phyloP scores from a whole-genome alignment of 92 coral and sea anemone genomes.

The Actinostola sp. region DNA sequence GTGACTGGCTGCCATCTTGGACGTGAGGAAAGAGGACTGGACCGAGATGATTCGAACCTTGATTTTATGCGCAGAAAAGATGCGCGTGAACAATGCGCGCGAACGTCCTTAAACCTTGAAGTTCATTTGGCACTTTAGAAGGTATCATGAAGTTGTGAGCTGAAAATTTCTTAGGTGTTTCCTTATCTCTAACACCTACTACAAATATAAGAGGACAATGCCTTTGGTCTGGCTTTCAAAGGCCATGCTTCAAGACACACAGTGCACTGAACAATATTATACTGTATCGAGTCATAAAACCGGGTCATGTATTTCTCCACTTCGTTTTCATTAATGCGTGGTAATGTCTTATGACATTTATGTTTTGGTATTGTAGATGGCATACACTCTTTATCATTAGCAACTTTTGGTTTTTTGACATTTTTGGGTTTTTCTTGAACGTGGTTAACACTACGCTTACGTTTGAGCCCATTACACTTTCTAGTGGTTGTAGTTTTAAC shows the following conservation, averaged over 20 bases:
- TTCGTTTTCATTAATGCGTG: constrained; percentile 1
- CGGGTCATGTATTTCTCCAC: constrained; percentile 28
- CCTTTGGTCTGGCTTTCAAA: constrained; percentile 23
- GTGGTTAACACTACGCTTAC: no score
- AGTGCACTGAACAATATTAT: constrained; percentile 46
- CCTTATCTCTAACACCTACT: constrained; percentile 58
- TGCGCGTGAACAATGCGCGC: no score
- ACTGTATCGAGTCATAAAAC: constrained; percentile 55
- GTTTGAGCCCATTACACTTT: background rate
- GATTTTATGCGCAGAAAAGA: no score
- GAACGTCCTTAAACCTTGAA: no score
- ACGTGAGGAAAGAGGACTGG: no score
- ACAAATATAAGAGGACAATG: constrained; percentile 32
- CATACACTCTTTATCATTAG: background rate
- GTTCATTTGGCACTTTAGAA: constrained; percentile 56
- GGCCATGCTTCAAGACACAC: constrained; percentile 67
- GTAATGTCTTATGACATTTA: background rate
- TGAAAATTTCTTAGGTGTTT: constrained; percentile 58
- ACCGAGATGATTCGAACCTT: no score
- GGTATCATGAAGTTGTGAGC: constrained; percentile 73
- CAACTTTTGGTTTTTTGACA: background rate
- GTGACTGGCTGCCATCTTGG: no score
- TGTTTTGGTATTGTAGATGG: background rate
- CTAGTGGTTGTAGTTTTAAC: background rate
- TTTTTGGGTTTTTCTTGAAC: background rate